Evolutionary conservation across 2,113 vertebrate species (phyloP).

Genomic region (Pterocles burchelli): DNA sequence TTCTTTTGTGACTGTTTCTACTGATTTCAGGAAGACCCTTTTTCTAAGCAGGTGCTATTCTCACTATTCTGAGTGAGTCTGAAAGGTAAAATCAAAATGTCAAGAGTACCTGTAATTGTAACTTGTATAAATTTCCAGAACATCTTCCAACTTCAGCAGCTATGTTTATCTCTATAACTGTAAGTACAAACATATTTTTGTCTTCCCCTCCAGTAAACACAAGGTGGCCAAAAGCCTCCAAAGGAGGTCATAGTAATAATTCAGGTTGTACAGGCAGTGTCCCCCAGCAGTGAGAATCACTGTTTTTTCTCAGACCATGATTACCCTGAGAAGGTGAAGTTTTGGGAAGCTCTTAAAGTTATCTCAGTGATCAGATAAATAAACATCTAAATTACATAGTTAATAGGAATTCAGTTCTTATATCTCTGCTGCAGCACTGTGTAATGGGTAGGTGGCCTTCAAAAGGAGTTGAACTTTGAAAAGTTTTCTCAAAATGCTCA

Average conservation of each 20-base stretch:
- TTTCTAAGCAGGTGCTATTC: not conserved
- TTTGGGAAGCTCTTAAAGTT: not conserved
- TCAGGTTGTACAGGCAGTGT: not conserved
- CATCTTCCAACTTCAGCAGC: not conserved
- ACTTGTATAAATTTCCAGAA: not conserved
- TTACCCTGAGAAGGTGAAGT: not conserved
- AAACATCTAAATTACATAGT: not conserved
- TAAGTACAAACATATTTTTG: not conserved
- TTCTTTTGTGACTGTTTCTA: not conserved
- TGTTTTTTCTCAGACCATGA: not conserved
- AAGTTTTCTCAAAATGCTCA: not conserved
- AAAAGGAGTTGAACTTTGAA: not conserved
- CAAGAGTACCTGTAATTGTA: not conserved
- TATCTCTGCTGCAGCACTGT: not conserved
- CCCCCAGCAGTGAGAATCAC: not conserved
- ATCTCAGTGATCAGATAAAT: not conserved
- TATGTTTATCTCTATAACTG: not conserved
- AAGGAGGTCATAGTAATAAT: not conserved
- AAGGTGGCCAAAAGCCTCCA: not conserved
- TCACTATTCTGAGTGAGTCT: not conserved
- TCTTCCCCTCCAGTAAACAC: not conserved
- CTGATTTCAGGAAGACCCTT: not conserved
- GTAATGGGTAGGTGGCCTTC: not conserved
- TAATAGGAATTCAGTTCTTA: not conserved
- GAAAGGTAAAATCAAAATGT: not conserved